Base-by-base conservation (phyloP, 2,113 vertebrate species). In the Tragelaphus imberbis region DNA sequence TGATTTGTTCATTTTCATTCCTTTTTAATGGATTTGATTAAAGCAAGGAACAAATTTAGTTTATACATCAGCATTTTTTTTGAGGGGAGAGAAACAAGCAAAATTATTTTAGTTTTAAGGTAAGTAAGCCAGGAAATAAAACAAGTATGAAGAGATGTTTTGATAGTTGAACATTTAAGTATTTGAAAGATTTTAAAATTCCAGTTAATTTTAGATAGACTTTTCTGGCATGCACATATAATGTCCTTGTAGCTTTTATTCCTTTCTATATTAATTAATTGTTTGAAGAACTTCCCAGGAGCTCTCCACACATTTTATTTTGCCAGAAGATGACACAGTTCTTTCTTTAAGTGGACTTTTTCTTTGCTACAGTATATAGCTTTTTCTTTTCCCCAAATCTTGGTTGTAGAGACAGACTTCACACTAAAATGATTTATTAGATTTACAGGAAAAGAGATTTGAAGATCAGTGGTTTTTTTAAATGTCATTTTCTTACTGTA, bases 41-140 rank as follows among this genome's bases (percentile, higher is more conserved):
- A 90, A 95, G 25, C 21, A 68, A 53, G 19, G 27, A 59, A 91
- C 21, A 86, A 30, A 68, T 82, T 63, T 91, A 93, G 9, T n/a
- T 8, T 84, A 58, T 49, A 82, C 9, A 80, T 90, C 40, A 65
- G 77, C 5, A 15, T 75, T 75, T 53, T 61, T 85, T 95, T 88
- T 94, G 19, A 65, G 36, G 58, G 58, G 8, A 53, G n/a, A 36
- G 80, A 93, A 93, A 96, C 68, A 80, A 82, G 51, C 58, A 93
- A 84, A 85, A 82, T 61, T 90, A 3, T 94, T 86, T 89, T 85
- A 88, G 61, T 95, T 87, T 88, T 92, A 93, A 88, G 33, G 47
- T 81, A 81, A 56, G 84, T 65, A 87, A 97, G 51, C 30, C 59
- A 77, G 85, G 55, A 96, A 96, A 71, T 93, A 28, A 40, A 94